phyloP scores from a whole-genome alignment of 2,888 invertebrate species.

The Lepas anatifera region DNA sequence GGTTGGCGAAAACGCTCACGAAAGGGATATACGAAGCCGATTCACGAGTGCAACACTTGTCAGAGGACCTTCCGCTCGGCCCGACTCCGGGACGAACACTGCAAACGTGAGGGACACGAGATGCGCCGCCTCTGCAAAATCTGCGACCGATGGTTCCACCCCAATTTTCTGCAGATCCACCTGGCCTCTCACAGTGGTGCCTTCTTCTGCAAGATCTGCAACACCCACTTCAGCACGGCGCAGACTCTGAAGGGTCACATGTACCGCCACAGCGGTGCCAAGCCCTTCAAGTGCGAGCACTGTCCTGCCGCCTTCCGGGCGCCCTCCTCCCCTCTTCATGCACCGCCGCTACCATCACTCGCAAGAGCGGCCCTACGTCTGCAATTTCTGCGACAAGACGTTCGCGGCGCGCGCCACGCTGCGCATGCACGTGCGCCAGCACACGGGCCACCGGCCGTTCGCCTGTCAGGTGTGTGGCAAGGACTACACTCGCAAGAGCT shows the following conservation, averaged over 20 bases:
- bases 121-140: neutral
- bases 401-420: constrained; percentile 9
- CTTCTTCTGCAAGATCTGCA: neutral
- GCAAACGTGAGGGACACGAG: neutral
- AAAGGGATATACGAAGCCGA: too few relatives aligned
- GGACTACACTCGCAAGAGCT: neutral
- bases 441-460: constrained; percentile 12
- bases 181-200: neutral
- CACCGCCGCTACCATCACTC: constrained; percentile 1
- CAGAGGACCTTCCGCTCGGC: neutral
- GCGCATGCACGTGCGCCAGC: constrained; percentile 3
- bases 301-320: neutral
- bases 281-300: neutral
- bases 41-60: neutral
- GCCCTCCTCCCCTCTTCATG: constrained; percentile 9
- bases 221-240: constrained; percentile 1
- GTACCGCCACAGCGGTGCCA: constrained; percentile 4
- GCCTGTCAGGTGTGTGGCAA: neutral
- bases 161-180: constrained; percentile 2
- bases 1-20: too few relatives aligned
- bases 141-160: neutral
- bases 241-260: neutral
- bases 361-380: neutral
- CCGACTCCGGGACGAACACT: neutral
- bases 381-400: neutral